Evolutionary conservation across 2,888 invertebrate genomes (phyloP).

Genomic region (Brassicogethes aeneus): DNA sequence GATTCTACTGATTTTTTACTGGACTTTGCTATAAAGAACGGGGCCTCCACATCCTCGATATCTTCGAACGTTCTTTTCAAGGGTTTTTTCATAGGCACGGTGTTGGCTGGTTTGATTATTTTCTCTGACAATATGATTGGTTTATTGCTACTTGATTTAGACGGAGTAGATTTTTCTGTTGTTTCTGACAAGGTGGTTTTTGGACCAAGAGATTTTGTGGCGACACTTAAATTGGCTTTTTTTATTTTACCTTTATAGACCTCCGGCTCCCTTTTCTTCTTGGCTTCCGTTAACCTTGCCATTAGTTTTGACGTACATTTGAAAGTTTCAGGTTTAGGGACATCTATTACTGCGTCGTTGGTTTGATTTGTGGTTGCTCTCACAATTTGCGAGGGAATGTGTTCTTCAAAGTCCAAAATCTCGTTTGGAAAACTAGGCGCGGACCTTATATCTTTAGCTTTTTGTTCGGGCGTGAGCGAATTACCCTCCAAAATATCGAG

Average conservation of each 20-base stretch:
- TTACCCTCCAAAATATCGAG: conserved; percentile 21
- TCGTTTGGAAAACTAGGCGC: conserved; percentile 11
- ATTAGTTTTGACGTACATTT: not conserved
- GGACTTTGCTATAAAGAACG: conserved; percentile 33
- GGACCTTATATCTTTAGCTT: conserved; percentile 10
- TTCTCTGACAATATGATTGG: conserved; percentile 37
- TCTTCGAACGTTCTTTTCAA: conserved; percentile 29
- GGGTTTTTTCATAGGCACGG: conserved; percentile 5
- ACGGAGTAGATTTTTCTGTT: not conserved
- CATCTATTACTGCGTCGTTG: not conserved
- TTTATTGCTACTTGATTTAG: conserved; percentile 20
- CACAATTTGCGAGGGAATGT: conserved; percentile 28
- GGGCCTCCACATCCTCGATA: conserved; percentile 37
- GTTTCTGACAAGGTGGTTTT: not conserved
- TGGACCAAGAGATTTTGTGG: too few species aligned
- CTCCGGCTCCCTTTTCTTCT: not conserved
- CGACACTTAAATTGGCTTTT: too few species aligned
- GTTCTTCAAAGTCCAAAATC: conserved; percentile 28
- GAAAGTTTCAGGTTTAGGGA: not conserved
- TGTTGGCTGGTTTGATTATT: conserved; percentile 30
- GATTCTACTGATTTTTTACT: conserved; percentile 12
- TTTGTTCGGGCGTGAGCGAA: conserved; percentile 15
- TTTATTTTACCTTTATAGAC: not conserved
- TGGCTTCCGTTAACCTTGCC: not conserved
- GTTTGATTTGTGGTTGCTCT: too few species aligned